Conservation (phyloP, 1,140 invertebrate genomes). For the Planococcus citri region DNA sequence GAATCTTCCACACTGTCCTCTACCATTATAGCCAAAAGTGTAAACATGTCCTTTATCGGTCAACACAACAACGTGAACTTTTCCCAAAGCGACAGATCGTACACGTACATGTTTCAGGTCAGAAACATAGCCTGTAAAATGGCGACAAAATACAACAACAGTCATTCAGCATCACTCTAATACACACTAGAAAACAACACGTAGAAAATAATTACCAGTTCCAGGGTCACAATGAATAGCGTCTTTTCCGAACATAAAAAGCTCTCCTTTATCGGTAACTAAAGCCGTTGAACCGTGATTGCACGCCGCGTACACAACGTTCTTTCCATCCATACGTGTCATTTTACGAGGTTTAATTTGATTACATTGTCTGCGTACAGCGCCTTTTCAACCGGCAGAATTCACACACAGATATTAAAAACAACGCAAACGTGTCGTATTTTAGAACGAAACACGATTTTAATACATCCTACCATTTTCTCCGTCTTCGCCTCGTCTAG, state of each 20-base stretch:
- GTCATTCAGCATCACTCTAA: background rate
- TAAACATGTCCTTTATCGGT: slow-evolving; percentile 81
- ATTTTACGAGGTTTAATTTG: slow-evolving; percentile 86
- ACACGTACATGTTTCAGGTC: slow-evolving; percentile 68
- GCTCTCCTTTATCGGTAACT: slow-evolving; percentile 73
- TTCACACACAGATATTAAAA: slow-evolving; percentile 24
- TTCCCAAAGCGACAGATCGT: slow-evolving; percentile 78
- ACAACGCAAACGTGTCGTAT: background rate
- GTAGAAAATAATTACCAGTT: slow-evolving; percentile 38
- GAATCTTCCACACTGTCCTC: slow-evolving; percentile 91
- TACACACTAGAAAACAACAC: slow-evolving; percentile 2
- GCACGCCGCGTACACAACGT: slow-evolving; percentile 69
- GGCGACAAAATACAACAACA: background rate
- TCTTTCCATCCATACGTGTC: slow-evolving; percentile 73
- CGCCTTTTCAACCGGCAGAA: slow-evolving; percentile 37
- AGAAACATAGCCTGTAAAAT: slow-evolving; percentile 45
- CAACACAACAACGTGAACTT: slow-evolving; percentile 83
- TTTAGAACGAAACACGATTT: background rate
- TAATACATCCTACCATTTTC: slow-evolving; percentile 43
- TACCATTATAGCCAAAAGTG: slow-evolving; percentile 95
- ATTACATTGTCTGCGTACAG: slow-evolving; percentile 74
- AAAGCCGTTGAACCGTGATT: slow-evolving; percentile 91
- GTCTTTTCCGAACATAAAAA: slow-evolving; percentile 93
- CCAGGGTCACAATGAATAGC: slow-evolving; percentile 70
- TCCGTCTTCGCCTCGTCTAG: slow-evolving; percentile 87